Evolutionary conservation across 2,888 invertebrate species (phyloP).

Genomic region (Linhomoeus sp.): DNA sequence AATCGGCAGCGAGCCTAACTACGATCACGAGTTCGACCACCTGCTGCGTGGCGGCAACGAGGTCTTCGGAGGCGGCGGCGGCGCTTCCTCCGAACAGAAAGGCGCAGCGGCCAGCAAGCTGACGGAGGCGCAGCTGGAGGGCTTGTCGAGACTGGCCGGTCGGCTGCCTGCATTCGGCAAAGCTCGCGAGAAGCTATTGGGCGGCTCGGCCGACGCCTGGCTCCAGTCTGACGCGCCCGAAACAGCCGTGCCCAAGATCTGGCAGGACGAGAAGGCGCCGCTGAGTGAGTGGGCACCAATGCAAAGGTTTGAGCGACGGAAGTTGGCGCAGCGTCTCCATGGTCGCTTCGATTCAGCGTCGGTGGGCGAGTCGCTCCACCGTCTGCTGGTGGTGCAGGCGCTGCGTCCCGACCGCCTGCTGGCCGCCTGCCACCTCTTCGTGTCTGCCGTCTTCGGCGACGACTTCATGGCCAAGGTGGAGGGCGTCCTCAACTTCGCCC

Average conservation of each 20-base stretch:
- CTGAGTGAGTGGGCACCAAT: slow-evolving; percentile 7
- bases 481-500: slow-evolving; percentile 28
- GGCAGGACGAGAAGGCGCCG: slow-evolving; percentile 12
- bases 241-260: slow-evolving; percentile 16
- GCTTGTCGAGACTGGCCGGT: slow-evolving; percentile 7
- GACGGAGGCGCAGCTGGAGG: slow-evolving; percentile 7
- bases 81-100: background rate
- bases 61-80: too few species aligned
- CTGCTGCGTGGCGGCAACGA: slow-evolving; percentile 76
- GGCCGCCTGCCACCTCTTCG: slow-evolving; percentile 64
- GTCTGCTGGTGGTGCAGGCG: slow-evolving; percentile 51
- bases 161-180: slow-evolving; percentile 11
- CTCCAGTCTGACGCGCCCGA: slow-evolving; percentile 19
- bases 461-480: slow-evolving; percentile 54
- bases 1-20: slow-evolving; percentile 48
- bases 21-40: slow-evolving; percentile 69
- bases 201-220: slow-evolving; percentile 13
- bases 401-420: slow-evolving; percentile 81
- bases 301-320: background rate
- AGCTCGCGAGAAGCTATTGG: slow-evolving; percentile 5
- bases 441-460: slow-evolving; percentile 19
- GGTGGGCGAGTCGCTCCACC: slow-evolving; percentile 60
- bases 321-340: too few species aligned
- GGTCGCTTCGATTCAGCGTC: slow-evolving; percentile 37
- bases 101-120: too few species aligned